These are phyloP conservation scores for Anniella stebbinsi DNA, from an alignment of 2,797 vertebrate species.

Conservation along the genomic window DNA sequence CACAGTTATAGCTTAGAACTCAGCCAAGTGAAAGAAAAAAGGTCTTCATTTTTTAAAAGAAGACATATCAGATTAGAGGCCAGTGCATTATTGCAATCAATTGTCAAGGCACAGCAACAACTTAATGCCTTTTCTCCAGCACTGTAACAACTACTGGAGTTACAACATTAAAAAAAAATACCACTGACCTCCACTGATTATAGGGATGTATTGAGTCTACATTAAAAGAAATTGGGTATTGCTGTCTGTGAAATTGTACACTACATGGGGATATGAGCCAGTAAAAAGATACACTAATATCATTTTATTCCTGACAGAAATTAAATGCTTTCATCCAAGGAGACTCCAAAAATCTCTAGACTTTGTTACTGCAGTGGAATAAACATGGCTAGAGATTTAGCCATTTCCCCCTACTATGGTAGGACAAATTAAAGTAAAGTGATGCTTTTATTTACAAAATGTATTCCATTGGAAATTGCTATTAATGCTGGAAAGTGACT, in stretches of 20 bases:
- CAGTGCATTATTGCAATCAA: not conserved
- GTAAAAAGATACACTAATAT: not conserved
- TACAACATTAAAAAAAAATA: not conserved
- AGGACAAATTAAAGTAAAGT: not conserved
- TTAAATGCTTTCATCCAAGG: conserved; percentile 12
- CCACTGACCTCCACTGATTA: not conserved
- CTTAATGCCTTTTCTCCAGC: not conserved
- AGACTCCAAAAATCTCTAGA: not conserved
- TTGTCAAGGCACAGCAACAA: conserved; percentile 12
- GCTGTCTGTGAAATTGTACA: not conserved
- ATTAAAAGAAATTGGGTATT: not conserved
- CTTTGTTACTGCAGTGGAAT: not conserved
- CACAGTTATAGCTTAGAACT: not conserved
- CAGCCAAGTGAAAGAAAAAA: not conserved
- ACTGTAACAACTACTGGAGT: not conserved
- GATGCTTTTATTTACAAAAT: not conserved
- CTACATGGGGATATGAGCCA: not conserved
- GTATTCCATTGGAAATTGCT: not conserved
- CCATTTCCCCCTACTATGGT: not conserved
- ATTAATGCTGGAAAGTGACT: not conserved
- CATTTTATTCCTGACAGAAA: not conserved
- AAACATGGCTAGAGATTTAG: not conserved
- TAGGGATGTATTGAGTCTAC: not conserved
- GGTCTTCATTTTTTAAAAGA: not conserved
- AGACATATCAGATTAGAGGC: not conserved